phyloP scores from a whole-genome alignment of 2,888 invertebrate species.

The Ochropacha duplaris region DNA sequence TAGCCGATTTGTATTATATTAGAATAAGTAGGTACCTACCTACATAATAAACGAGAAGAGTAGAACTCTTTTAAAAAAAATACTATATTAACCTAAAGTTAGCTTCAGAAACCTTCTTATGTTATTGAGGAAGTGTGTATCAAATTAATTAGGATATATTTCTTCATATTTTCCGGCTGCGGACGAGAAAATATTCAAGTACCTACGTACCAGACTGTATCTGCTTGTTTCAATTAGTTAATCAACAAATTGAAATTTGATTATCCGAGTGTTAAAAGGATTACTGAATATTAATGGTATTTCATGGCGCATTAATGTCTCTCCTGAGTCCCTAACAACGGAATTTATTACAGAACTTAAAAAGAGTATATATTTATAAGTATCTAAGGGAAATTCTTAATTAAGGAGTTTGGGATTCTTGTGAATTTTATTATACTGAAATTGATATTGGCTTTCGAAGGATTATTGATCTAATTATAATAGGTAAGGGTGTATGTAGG shows the following conservation, averaged over 20 bases:
- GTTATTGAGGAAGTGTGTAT: no score
- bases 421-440: not conserved
- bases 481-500: no score
- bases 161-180: no score
- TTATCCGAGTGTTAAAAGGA: slow-evolving; percentile 36
- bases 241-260: slow-evolving; percentile 39
- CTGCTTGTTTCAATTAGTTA: slow-evolving; percentile 21
- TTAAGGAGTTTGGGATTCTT: slow-evolving; percentile 11
- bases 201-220: not conserved
- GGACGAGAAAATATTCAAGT: no score
- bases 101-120: no score
- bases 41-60: no score
- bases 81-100: no score
- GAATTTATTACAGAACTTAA: slow-evolving; percentile 24
- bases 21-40: no score
- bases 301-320: slow-evolving; percentile 27
- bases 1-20: no score
- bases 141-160: no score
- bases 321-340: slow-evolving; percentile 20
- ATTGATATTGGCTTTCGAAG: not conserved
- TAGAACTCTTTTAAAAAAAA: no score
- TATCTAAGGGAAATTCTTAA: slow-evolving; percentile 10
- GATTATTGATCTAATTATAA: not conserved
- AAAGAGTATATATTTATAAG: slow-evolving; percentile 2
- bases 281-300: slow-evolving; percentile 38